Conservation (phyloP, 2,888 invertebrate genomes). For the Papilio gigon region DNA sequence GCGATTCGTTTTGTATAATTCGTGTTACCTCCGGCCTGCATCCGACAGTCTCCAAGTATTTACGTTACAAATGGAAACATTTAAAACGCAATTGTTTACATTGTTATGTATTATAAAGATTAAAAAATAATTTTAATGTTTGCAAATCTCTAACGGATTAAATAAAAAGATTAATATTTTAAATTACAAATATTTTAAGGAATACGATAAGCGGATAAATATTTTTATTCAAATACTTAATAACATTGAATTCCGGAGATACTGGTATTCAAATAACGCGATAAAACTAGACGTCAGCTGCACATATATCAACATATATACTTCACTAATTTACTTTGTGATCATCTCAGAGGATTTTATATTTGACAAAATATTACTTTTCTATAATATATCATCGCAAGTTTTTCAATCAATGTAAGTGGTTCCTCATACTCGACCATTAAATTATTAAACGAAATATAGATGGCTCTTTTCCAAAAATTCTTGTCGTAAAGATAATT, state of each 20-base stretch:
- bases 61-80: neutral
- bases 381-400: constrained; percentile 3
- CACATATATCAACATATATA: neutral
- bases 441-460: constrained; percentile 12
- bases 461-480: constrained; percentile 31
- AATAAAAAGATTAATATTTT: neutral
- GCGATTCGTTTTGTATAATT: constrained; percentile 28
- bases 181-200: neutral
- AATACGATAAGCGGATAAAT: constrained; percentile 2
- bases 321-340: neutral
- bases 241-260: neutral
- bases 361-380: neutral
- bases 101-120: neutral
- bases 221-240: neutral
- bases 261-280: neutral
- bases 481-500: constrained; percentile 20
- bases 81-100: constrained; percentile 1
- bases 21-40: neutral
- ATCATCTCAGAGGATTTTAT: neutral
- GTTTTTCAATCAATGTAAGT: constrained; percentile 1
- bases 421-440: neutral
- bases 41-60: constrained; percentile 1
- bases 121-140: neutral
- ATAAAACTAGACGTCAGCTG: constrained; percentile 4
- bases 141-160: neutral